Evolutionary conservation across 2,113 vertebrate species (phyloP), one percentile per base, ranked within the genome.

Genomic region (Bos javanicus): DNA sequence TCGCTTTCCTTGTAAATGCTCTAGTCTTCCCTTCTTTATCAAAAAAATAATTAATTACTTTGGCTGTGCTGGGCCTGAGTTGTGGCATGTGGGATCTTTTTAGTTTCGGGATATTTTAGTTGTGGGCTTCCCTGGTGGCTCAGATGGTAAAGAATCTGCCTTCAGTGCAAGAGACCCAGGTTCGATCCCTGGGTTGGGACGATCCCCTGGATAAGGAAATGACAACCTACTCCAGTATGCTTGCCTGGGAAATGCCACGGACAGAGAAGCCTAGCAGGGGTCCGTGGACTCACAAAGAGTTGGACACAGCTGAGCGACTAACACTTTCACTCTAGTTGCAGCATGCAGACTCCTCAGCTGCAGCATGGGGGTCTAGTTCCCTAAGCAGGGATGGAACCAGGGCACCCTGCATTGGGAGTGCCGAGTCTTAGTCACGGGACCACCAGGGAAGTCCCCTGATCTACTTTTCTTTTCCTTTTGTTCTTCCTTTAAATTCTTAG

Each of bases 401-500:
- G 19, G 36, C 2, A 1, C 71, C 36, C 36, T 43, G 21, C 36
- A 76, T 1, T 26, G 36, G 21, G 6, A 74, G 21, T 36, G 36
- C 1, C 1, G 21, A 43, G 71, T 76, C 71, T 25, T 16, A 43
- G 36, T 4, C 71, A 74, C 1, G 0, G 36, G 71, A 43, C 71
- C 36, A 14, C 71, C 36, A 25, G 13, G 71, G 21, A 76, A 76
- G 21, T 25, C 21, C 67, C 16, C n/a, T n/a, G 8, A 36, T 21
- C 64, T 23, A 71, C n/a, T 71, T 71, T 67, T 67, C 7, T 17
- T 17, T 71, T 67, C 64, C n/a, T 81, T 46, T 52, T 46, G 33
- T 87, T 90, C 19, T 91, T 94, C 33, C 43, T 92, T 97, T 92
- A 46, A 86, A 94, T 81, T 76, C 33, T 85, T 52, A 76, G 11